Percentiles rank a stretch among this genome's conserved stretches.
Evolutionary conservation across 2,888 invertebrate genomes (phyloP).

Genomic region (Epirrhoe tristata): DNA sequence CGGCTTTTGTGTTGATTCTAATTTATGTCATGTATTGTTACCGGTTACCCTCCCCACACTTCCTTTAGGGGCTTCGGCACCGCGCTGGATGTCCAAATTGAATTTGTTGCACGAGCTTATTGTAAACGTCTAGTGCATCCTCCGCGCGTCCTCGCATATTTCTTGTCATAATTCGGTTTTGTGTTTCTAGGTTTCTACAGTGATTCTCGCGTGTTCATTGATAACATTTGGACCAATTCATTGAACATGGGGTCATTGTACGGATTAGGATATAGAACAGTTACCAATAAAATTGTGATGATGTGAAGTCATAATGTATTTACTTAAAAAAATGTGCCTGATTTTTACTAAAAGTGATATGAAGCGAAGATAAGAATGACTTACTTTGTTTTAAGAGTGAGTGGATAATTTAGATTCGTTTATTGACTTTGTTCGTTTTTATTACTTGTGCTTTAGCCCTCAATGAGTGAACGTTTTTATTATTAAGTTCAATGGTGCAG

Average conservation of each 20-base stretch:
- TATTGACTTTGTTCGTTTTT: no score
- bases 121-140: constrained; percentile 68
- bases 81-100: constrained; percentile 67
- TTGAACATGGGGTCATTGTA: constrained; percentile 56
- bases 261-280: constrained; percentile 51
- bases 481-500: constrained; percentile 12
- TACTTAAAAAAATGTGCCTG: constrained; percentile 47
- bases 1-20: constrained; percentile 83
- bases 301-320: constrained; percentile 46
- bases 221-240: constrained; percentile 45
- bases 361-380: constrained; percentile 57
- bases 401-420: constrained; percentile 44
- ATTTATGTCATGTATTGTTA: constrained; percentile 84
- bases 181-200: constrained; percentile 33
- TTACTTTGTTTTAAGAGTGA: constrained; percentile 67
- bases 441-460: constrained; percentile 7
- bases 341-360: constrained; percentile 49
- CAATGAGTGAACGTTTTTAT: constrained; percentile 16
- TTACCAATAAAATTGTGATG: constrained; percentile 46
- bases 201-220: constrained; percentile 40
- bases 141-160: constrained; percentile 45
- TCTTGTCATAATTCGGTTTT: constrained; percentile 45
- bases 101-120: constrained; percentile 78
- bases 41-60: constrained; percentile 76
- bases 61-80: constrained; percentile 75